A percentile compares a stretch with the other conserved stretches of the same genome.
Evolutionary conservation across 2,113 vertebrate species (phyloP).

Genomic region (Thalassarche chlororhynchos): DNA sequence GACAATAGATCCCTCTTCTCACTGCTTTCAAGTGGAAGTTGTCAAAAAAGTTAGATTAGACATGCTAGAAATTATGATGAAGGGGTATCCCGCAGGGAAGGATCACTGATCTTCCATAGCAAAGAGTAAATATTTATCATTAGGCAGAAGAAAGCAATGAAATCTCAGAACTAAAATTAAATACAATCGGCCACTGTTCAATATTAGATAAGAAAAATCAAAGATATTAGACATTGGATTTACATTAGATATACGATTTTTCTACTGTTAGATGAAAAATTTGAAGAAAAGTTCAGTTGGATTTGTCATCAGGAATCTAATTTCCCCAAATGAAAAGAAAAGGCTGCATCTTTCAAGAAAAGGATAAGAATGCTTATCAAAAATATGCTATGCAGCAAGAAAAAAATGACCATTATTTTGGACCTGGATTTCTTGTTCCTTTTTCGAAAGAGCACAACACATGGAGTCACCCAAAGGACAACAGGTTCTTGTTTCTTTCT

Average conservation of each 20-base stretch:
- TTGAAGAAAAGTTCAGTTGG: background rate
- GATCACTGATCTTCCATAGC: background rate
- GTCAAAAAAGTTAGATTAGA: background rate
- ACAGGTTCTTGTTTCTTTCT: background rate
- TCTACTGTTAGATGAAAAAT: background rate
- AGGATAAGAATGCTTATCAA: background rate
- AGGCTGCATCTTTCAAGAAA: background rate
- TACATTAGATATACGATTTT: background rate
- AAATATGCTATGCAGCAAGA: background rate
- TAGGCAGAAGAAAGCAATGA: conserved; percentile 25
- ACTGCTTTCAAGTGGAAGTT: background rate
- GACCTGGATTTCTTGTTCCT: background rate
- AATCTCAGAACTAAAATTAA: conserved; percentile 6
- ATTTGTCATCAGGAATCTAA: background rate
- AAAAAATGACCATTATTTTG: background rate
- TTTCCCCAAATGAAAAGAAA: background rate
- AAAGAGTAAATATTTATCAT: conserved; percentile 59
- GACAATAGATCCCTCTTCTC: background rate
- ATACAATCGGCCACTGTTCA: background rate
- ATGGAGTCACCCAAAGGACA: background rate
- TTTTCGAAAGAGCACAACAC: background rate
- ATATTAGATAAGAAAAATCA: background rate
- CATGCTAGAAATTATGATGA: background rate
- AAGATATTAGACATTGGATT: background rate
- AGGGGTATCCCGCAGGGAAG: background rate